Evolutionary conservation across 2,888 invertebrate genomes (phyloP), one percentile per base, ranked within the genome.

Genomic region (Leptogaster cylindrica): DNA sequence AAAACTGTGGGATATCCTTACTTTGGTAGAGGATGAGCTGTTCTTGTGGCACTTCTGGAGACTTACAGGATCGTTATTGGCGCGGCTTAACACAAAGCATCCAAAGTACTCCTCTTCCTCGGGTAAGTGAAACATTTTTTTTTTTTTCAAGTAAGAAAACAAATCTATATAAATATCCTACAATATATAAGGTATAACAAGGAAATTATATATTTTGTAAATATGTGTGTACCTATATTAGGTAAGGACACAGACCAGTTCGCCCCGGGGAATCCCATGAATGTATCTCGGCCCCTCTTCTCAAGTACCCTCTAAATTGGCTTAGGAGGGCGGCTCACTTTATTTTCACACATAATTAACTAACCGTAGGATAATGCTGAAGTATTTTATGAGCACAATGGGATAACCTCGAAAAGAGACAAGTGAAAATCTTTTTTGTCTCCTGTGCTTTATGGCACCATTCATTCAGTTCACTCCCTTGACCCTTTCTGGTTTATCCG

Each of bases 321-420:
- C 48, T 51, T 33, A 20, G n/a, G 18, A 16, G 23, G 33, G 46
- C 10, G 65, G 36, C 67, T 67, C 68, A 69, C 67, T 68, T 70
- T 68, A 70, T 70, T 70, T 70, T 70, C 70, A 70, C 70, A 70
- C 70, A 69, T 70, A 70, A 70, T 70, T 70, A 70, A 70, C 70
- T 70, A 70, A 67, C 67, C 67, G 65, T 66, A 70, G 65, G 65
- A 51, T 65, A 50, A 51, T 65, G 39, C 50, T 27, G 20, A 65
- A 51, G 65, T 65, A 36, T 65, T 48, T 65, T 50, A 50, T 48
- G 36, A 36, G 10, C 65, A 33, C 39, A 39, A 25, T 18, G 65
- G 65, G 65, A 65, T 50, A 65, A 20, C 50, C 33, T 39, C 50
- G 33, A 36, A 33, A 39, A 33, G 50, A 36, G 39, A 27, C 65